Evolutionary conservation across 2,113 vertebrate genomes (phyloP).

Genomic region (Uropsilus gracilis): DNA sequence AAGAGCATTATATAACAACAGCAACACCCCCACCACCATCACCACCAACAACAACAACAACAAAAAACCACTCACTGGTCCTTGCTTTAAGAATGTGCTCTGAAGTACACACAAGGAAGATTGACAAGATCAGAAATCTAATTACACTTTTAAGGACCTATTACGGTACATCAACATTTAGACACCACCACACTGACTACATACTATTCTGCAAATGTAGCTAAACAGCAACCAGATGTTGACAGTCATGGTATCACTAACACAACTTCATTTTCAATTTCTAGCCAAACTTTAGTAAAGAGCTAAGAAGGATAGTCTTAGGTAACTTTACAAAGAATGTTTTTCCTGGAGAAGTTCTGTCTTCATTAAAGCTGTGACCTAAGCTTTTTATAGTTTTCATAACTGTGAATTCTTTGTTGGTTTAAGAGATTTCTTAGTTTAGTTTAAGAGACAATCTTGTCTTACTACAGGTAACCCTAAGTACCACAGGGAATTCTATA

Average conservation of each 20-base stretch:
- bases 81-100: not conserved
- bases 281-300: not conserved
- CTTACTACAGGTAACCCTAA: not conserved
- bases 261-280: conserved; percentile 38
- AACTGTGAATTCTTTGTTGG: conserved; percentile 36
- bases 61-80: not conserved
- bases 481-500: not conserved
- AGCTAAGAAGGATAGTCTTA: not conserved
- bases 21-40: no score
- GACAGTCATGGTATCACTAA: not conserved
- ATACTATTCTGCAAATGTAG: not conserved
- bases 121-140: not conserved
- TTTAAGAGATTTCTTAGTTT: not conserved
- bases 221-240: not conserved
- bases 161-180: not conserved
- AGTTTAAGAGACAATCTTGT: not conserved
- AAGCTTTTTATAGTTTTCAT: not conserved
- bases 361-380: not conserved
- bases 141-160: not conserved
- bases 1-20: not conserved
- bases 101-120: not conserved
- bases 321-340: not conserved
- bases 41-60: not conserved
- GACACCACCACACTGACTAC: not conserved
- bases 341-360: not conserved